Conservation (phyloP, 2,888 invertebrate species). For the Habroteleia sp. region DNA sequence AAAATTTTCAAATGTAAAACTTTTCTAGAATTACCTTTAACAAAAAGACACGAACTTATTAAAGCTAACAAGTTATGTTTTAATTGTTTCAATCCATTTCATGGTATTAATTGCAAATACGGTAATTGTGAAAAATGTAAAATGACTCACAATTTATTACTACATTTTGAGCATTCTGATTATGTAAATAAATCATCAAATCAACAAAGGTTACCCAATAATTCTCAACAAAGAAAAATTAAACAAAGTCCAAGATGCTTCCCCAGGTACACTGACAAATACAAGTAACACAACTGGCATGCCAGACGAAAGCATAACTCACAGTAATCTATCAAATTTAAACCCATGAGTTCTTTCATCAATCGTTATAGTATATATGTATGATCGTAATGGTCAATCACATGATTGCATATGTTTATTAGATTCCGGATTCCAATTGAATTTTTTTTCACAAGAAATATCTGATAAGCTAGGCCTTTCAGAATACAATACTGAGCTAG, state of each 20-base stretch:
- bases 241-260: too few relatives aligned
- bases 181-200: too few relatives aligned
- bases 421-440: constrained; percentile 10
- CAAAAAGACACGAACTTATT: background rate
- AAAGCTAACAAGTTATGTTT: background rate
- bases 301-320: background rate
- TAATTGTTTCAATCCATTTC: background rate
- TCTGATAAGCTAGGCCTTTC: background rate
- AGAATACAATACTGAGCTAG: constrained; percentile 3
- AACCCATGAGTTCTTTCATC: background rate
- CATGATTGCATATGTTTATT: background rate
- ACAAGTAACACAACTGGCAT: too few relatives aligned
- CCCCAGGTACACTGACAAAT: too few relatives aligned
- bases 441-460: background rate
- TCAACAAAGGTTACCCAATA: background rate
- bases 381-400: background rate
- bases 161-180: background rate
- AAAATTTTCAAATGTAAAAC: too few relatives aligned
- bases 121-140: background rate
- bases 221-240: background rate
- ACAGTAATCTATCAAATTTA: background rate
- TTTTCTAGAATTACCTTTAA: too few relatives aligned
- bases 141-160: background rate
- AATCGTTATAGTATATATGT: background rate
- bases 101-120: background rate